Percentiles rank a stretch among this genome's conserved stretches.
Conservation (phyloP, 2,113 vertebrate genomes). For the Peromyscus leucopus region DNA sequence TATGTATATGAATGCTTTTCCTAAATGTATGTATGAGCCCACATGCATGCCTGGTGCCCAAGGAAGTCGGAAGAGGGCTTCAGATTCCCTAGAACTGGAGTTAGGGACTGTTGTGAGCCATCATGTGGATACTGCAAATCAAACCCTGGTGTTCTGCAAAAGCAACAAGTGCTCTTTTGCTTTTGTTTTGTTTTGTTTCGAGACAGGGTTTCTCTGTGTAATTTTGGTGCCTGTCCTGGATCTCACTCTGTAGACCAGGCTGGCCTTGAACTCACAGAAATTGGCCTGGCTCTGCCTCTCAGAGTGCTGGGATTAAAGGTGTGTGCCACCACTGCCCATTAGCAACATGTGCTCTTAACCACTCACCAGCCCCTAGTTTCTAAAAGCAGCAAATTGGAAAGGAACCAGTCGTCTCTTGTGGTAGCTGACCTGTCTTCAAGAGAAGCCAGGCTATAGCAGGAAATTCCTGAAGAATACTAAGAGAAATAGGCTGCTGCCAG, state of each 20-base stretch:
- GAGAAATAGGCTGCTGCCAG: constrained; percentile 1
- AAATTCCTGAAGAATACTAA: constrained; percentile 38
- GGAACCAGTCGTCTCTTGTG: neutral
- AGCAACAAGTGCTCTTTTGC: neutral
- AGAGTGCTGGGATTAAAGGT: no score
- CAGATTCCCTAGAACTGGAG: neutral
- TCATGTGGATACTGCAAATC: neutral
- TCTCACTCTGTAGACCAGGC: no score
- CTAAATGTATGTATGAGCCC: neutral
- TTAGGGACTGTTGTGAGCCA: neutral
- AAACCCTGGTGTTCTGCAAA: neutral
- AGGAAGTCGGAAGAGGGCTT: neutral
- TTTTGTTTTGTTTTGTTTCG: no score
- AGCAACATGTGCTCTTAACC: neutral
- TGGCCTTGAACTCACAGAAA: no score
- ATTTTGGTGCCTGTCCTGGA: no score
- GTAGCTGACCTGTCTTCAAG: constrained; percentile 33
- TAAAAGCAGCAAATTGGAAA: constrained; percentile 50
- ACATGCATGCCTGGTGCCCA: neutral
- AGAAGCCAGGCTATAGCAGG: neutral
- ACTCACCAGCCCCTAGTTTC: neutral
- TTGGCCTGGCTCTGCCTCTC: no score
- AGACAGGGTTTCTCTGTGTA: no score
- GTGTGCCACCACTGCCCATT: no score
- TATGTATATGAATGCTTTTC: neutral